Conservation (phyloP, 2,113 vertebrate genomes). For the Macaca nemestrina region DNA sequence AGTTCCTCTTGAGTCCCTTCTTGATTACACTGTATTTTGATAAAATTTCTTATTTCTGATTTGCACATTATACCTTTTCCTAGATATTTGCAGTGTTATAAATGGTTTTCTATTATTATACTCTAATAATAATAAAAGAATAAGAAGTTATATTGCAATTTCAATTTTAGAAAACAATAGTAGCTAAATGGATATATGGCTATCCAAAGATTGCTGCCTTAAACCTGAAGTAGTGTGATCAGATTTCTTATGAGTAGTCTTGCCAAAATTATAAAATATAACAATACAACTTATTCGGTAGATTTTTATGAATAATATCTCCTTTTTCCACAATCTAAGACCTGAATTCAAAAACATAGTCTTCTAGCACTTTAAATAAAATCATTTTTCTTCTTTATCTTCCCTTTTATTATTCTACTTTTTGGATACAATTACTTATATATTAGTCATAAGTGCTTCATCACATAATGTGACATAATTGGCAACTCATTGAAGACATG, state of each 20-base stretch:
- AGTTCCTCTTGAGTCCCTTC: background rate
- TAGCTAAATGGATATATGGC: background rate
- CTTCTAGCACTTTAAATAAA: background rate
- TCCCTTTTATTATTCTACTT: conserved; percentile 68
- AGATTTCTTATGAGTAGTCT: background rate
- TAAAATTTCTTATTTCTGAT: background rate
- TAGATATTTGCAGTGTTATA: background rate
- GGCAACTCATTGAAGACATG: conserved; percentile 78
- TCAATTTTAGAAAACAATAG: background rate
- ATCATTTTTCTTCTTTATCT: conserved; percentile 53
- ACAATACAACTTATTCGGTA: background rate
- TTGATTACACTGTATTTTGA: background rate
- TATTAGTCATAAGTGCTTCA: conserved; percentile 72
- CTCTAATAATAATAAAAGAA: background rate
- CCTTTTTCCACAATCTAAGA: background rate
- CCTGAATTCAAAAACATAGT: background rate
- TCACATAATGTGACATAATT: conserved; percentile 80
- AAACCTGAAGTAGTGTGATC: background rate
- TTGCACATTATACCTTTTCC: background rate
- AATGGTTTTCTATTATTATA: background rate
- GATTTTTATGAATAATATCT: background rate
- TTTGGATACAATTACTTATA: conserved; percentile 71
- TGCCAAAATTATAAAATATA: background rate
- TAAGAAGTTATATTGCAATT: background rate
- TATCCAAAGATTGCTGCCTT: background rate